Conservation (phyloP, 2,113 vertebrate species). For the Casuarius casuarius region DNA sequence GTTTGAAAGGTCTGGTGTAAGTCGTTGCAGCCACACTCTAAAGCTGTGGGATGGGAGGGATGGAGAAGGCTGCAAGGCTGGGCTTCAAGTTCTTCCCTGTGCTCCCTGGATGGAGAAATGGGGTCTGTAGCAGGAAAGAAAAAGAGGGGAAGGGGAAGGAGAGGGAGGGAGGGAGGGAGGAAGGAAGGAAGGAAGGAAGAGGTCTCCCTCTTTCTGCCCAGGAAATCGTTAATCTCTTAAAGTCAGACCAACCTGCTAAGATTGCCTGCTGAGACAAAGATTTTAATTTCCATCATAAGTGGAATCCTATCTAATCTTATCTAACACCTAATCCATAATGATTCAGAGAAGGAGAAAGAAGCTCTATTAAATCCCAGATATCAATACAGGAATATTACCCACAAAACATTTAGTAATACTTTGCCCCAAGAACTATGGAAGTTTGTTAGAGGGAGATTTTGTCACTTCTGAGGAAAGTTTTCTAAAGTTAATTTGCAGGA, state of each 20-base stretch:
- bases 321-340: background rate
- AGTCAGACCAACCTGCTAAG: background rate
- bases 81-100: background rate
- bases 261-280: background rate
- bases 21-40: background rate
- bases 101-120: background rate
- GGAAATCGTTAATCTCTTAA: background rate
- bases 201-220: background rate
- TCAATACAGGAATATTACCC: background rate
- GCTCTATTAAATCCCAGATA: background rate
- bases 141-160: background rate
- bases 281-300: background rate
- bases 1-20: background rate
- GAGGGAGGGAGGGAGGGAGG: background rate
- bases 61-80: background rate
- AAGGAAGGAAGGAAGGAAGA: background rate
- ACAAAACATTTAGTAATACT: background rate
- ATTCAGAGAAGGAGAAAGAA: background rate
- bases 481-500: background rate
- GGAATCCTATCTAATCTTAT: background rate
- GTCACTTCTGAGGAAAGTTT: background rate
- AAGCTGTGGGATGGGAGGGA: background rate
- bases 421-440: background rate
- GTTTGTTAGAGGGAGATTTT: background rate
- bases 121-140: background rate